Base-by-base conservation (phyloP, 2,888 invertebrate genomes). In the Prosapia bicincta region DNA sequence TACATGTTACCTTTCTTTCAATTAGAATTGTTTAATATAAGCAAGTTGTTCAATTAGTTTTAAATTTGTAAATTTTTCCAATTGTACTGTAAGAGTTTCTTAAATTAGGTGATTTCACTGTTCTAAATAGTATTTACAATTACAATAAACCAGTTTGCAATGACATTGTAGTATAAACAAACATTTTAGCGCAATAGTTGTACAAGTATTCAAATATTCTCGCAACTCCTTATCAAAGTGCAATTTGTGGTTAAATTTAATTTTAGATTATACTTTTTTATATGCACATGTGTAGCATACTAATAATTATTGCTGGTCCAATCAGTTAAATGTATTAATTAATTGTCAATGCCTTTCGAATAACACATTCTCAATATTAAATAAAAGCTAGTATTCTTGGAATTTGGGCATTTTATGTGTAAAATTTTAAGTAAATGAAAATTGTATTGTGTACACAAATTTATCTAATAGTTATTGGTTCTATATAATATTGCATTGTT, bases 321-420 rank as follows among this genome's bases (percentile, higher is more conserved):
- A 54, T 54, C 20, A 54, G 54, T 54, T 54, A 54, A 5, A 54
- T n/a, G n/a, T n/a, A n/a, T n/a, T n/a, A n/a, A n/a, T n/a, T n/a
- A n/a, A n/a, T n/a, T n/a, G n/a, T 54, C 54, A 38, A 70, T 38
- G 70, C 43, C 43, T 70, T 70, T 43, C 38, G 24, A 43, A n/a
- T 24, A 70, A 23, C 32, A 70, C 25, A 30, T 69, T 70, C 70
- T 70, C 43, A 26, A 43, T 70, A 43, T 70, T 38, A 38, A 24
- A 70, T 70, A 70, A 69, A 30, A 69, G 69, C 30, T 69, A 69
- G 38, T 32, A 9, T 28, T 6, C 38, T 38, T 13, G 54, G 20
- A 54, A 54, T 54, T 54, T 54, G 38, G 38, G 15, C 38, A 38
- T 38, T 38, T 38, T 38, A 38, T 13, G 15, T 38, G 15, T 20